Base-by-base conservation (phyloP, 2,113 vertebrate genomes). In the Probosciger aterrimus region DNA sequence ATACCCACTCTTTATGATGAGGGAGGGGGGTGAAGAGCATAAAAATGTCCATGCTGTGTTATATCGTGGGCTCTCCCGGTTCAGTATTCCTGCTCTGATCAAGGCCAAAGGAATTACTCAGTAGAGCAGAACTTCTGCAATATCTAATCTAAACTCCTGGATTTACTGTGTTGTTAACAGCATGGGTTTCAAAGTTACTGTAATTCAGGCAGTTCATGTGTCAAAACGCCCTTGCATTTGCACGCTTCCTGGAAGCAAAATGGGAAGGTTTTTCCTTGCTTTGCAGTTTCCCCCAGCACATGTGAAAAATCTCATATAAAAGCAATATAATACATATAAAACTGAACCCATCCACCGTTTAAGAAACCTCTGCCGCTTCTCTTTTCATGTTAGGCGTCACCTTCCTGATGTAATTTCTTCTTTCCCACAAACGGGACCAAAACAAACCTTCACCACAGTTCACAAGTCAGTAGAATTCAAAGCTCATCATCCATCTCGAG, bases 341-440 rank as follows among this genome's bases (percentile, higher is more conserved):
- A 44, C 52, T 17, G 14, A 89, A 53, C 57, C 50, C 39, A 35
- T 49, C 57, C 92, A 75, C 65, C 74, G 13, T 49, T 65, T 46
- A 75, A 88, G 57, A 97, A 85, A 87, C 74, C 41, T 81, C 16
- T 84, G 74, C 44, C 3, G 18, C 68, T 90, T 94, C 90, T 90
- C 41, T 92, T 92, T 94, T 96, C 69, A 75, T 37, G 20, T 71
- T 71, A 55, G 86, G 63, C 28, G 19, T 96, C 73, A 59, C 82
- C 71, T 83, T 63, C 53, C 76, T 81, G 70, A 67, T 77, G 57
- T 59, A 69, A 85, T 93, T 91, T 95, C 62, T 94, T 93, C 87
- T 85, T 86, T 88, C 76, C 73, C 78, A 94, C 76, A 82, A 79
- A 33, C 1, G 30, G 57, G 81, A 92, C 44, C 86, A 89, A 89